These are phyloP conservation scores for Lasioglossum baleicum DNA, from an alignment of 1,140 invertebrate species.

Conservation along the genomic window DNA sequence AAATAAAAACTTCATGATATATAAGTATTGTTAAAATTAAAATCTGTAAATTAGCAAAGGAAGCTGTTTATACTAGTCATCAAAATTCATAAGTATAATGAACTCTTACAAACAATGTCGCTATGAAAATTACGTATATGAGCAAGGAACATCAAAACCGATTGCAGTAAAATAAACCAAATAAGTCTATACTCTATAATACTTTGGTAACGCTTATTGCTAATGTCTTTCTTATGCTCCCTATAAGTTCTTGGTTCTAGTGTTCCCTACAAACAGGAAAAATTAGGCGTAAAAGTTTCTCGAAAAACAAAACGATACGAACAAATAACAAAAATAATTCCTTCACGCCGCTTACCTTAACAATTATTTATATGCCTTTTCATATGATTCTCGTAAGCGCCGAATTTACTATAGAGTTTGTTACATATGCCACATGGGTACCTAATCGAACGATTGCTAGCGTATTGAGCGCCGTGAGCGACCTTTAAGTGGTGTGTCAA, in stretches of 20 bases:
- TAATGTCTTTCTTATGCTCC: not conserved
- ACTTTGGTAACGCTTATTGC: not conserved
- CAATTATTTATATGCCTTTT: conserved; percentile 20
- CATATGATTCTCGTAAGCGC: conserved; percentile 47
- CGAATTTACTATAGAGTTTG: conserved; percentile 48
- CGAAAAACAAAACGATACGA: not conserved
- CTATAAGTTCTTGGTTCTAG: not conserved
- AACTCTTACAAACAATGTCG: not conserved
- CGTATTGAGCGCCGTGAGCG: conserved; percentile 6
- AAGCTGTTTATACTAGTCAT: not conserved
- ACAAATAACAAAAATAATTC: not conserved
- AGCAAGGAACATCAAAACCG: not conserved
- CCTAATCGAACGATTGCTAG: not conserved
- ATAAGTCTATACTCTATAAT: not conserved
- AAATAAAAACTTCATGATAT: not conserved
- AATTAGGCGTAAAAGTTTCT: not conserved
- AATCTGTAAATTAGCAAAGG: not conserved
- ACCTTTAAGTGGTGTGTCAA: conserved; percentile 60
- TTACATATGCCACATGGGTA: conserved; percentile 40
- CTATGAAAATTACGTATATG: not conserved
- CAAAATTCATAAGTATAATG: not conserved
- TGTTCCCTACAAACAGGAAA: not conserved
- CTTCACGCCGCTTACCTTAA: not conserved
- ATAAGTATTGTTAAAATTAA: not conserved
- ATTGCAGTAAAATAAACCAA: not conserved